Evolutionary conservation across 1,140 invertebrate genomes (phyloP), one percentile per base, ranked within the genome.

Genomic region (Pseudomyrmex gracilis): DNA sequence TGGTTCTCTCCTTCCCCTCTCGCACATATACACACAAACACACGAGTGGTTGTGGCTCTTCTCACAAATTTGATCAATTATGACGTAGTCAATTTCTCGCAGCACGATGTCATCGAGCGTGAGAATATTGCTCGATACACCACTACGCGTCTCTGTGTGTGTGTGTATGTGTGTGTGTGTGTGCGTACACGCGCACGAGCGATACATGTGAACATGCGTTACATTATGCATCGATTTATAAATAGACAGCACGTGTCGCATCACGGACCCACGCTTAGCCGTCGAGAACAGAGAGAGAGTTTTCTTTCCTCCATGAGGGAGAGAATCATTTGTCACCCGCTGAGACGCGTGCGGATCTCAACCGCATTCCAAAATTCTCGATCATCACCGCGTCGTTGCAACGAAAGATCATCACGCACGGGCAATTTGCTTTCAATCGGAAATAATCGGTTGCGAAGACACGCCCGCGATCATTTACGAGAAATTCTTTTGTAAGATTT

Each of bases 181-280:
- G 24, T 5, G 24, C 34, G 7, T 5, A 34, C 34, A 34, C 34
- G 7, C 34, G 7, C 5, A 34, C 5, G 34, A 5, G 5, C 5
- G 34, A 34, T 34, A 5, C 34, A 5, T 45, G 12, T 24, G 55
- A 47, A 82, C 60, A 55, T 58, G 45, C 43, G 51, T 77, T 61
- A 66, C 68, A 73, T 68, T 58, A 73, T 58, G 53, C 55, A 68
- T 83, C 49, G 74, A 85, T 89, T 88, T 92, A 92, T 92, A 91
- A 92, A 92, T 91, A 92, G 90, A 68, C 90, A 85, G 88, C 86
- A 49, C 49, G 61, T n/a, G 51, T 45, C 15, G 89, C 86, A 89
- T 87, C 68, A 34, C 34, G 86, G 90, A 87, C 89, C 87, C 86
- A 91, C 84, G 87, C 89, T 87, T 82, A 91, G 90, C 86, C 60